phyloP scores from a whole-genome alignment of 2,113 vertebrate species.

The Carassius gibelio region DNA sequence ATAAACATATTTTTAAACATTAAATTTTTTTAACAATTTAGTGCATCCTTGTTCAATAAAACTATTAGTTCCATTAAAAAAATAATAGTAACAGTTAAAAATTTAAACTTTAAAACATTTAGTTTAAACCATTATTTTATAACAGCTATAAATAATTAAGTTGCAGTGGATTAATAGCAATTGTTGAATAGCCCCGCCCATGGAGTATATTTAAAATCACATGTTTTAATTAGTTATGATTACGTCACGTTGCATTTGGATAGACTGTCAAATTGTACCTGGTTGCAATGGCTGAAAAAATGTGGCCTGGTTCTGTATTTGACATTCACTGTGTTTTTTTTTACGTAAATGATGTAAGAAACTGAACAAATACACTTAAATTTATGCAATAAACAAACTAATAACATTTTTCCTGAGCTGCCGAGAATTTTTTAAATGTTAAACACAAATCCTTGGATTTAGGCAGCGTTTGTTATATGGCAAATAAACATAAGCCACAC shows the following conservation, averaged over 20 bases:
- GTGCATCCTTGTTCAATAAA: too few relatives aligned
- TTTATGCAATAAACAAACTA: conserved; percentile 1
- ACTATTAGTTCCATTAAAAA: too few relatives aligned
- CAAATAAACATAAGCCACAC: neutral
- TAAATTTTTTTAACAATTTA: too few relatives aligned
- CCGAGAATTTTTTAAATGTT: neutral
- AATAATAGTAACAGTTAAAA: too few relatives aligned
- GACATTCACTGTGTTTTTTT: neutral
- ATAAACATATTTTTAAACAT: neutral
- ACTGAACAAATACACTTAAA: neutral
- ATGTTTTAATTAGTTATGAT: neutral
- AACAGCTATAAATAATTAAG: too few relatives aligned
- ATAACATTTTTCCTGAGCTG: neutral
- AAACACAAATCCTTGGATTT: neutral
- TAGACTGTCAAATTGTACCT: neutral
- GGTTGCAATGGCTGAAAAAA: neutral
- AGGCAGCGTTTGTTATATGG: neutral
- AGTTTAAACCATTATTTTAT: too few relatives aligned
- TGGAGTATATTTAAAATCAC: too few relatives aligned
- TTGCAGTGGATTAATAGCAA: too few relatives aligned
- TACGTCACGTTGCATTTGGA: neutral
- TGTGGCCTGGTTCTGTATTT: neutral
- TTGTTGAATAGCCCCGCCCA: too few relatives aligned
- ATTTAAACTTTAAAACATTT: too few relatives aligned
- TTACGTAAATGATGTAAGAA: neutral